Base-by-base conservation (phyloP, 2,797 vertebrate genomes). In the Telmatherina bonti region DNA sequence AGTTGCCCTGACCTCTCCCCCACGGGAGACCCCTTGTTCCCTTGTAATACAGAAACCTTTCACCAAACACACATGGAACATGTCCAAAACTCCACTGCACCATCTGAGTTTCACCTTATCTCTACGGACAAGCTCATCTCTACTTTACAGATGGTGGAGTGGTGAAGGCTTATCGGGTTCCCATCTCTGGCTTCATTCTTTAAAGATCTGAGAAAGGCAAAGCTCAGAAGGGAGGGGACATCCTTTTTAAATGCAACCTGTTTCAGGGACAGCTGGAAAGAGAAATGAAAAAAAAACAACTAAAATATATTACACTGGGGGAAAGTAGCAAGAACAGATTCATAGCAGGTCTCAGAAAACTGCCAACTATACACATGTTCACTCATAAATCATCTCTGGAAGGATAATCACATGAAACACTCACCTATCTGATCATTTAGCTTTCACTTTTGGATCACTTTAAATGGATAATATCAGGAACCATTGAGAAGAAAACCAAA, bases 81-180 rank as follows among this genome's bases (percentile, higher is more conserved):
- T 29, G 59, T 64, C 64, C 41, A 20, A 81, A 85, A 75, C 66
- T 56, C 54, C 60, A 38, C n/a, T 1, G 6, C 60, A 56, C 56
- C 69, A 57, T 82, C 83, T 85, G 78, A 89, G 67, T 80, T 82
- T 81, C 73, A 75, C 77, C 84, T 74, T 75, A 82, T 88, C 85
- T 81, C 67, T 73, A 20, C 83, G 76, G 78, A 85, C 72, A 79
- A 69, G 60, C 69, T 79, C 77, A 38, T 82, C 76, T 79, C 70
- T 58, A 41, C 64, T 74, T 75, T 73, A 76, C 86, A 88, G 80
- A 82, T 67, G 81, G 70, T n/a, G 2, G 45, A 73, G 63, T 15
- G 20, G 22, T 56, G 59, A 80, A 63, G 72, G 63, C 59, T 76
- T 45, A 81, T 84, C 75, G 66, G 69, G 64, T 70, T 68, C 68